phyloP scores from a whole-genome alignment of 2,888 invertebrate genomes.

The Sepiola atlantica region DNA sequence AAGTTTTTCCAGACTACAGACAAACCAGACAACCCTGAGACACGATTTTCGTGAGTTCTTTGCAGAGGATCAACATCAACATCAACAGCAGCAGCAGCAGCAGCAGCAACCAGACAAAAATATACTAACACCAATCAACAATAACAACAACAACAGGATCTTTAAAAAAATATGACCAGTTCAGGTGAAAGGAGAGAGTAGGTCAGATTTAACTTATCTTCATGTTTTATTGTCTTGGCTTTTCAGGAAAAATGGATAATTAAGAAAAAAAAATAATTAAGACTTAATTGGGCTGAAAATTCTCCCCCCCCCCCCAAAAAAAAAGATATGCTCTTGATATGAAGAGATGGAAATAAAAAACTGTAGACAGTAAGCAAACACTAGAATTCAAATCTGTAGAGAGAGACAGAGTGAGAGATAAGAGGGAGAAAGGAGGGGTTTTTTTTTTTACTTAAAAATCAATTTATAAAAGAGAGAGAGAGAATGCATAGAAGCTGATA shows the following conservation, averaged over 20 bases:
- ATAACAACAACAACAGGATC: not conserved
- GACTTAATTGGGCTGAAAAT: not conserved
- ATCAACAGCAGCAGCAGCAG: too few relatives aligned
- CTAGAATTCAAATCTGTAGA: not conserved
- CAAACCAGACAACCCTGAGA: too few relatives aligned
- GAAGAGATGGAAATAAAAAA: not conserved
- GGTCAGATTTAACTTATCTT: not conserved
- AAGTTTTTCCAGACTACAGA: too few relatives aligned
- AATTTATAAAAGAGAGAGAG: not conserved
- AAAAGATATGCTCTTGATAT: not conserved
- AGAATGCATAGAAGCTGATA: constrained; percentile 43
- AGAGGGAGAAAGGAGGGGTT: not conserved
- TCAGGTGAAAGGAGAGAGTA: not conserved
- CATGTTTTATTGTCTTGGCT: not conserved
- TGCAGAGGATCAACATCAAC: too few relatives aligned
- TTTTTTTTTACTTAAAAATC: not conserved
- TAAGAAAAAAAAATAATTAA: not conserved
- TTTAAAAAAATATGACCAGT: not conserved
- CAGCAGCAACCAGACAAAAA: too few relatives aligned
- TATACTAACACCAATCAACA: not conserved
- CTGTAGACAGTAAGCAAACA: constrained; percentile 2
- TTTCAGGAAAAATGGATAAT: not conserved
- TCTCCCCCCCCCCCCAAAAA: too few relatives aligned
- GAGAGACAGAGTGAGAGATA: not conserved
- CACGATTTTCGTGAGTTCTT: too few relatives aligned